Conservation (phyloP, 2,888 invertebrate genomes). For the Pollenia labialis region DNA sequence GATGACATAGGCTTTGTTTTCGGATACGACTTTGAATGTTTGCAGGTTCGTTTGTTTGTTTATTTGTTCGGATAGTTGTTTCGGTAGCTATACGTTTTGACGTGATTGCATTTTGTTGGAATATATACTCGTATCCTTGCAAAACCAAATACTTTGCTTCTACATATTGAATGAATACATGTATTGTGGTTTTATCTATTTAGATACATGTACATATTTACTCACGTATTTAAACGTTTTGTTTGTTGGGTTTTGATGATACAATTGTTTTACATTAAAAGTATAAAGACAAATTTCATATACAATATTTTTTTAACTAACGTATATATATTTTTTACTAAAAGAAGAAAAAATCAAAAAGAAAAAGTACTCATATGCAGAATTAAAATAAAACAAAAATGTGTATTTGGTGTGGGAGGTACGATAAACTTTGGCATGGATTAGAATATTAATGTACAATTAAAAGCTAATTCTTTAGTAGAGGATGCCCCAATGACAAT, state of each 20-base stretch:
- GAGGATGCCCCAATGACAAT: background rate
- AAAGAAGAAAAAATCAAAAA: slow-evolving; percentile 11
- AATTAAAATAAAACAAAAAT: background rate
- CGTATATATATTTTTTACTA: background rate
- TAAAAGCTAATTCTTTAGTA: background rate
- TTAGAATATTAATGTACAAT: slow-evolving; percentile 53
- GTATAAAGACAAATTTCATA: slow-evolving; percentile 21
- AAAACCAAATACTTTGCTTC: background rate
- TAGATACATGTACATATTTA: slow-evolving; percentile 22
- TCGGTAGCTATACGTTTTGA: slow-evolving; percentile 53
- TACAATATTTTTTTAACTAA: background rate
- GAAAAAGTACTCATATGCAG: slow-evolving; percentile 6
- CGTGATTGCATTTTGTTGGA: slow-evolving; percentile 60
- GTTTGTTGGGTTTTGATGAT: slow-evolving; percentile 68
- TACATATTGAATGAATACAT: background rate
- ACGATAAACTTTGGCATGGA: slow-evolving; percentile 25
- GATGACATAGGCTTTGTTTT: slow-evolving; percentile 66
- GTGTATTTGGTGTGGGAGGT: slow-evolving; percentile 35
- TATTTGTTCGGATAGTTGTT: slow-evolving; percentile 36
- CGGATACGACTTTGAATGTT: slow-evolving; percentile 16
- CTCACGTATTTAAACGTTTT: slow-evolving; percentile 70
- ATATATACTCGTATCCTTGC: slow-evolving; percentile 31
- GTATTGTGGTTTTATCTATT: background rate
- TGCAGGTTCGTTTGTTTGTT: slow-evolving; percentile 13
- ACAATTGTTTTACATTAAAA: slow-evolving; percentile 65